Percentiles rank a stretch among this genome's conserved stretches.
Evolutionary conservation across 2,797 vertebrate species (phyloP).

Genomic region (Schizopygopsis pylzovi): DNA sequence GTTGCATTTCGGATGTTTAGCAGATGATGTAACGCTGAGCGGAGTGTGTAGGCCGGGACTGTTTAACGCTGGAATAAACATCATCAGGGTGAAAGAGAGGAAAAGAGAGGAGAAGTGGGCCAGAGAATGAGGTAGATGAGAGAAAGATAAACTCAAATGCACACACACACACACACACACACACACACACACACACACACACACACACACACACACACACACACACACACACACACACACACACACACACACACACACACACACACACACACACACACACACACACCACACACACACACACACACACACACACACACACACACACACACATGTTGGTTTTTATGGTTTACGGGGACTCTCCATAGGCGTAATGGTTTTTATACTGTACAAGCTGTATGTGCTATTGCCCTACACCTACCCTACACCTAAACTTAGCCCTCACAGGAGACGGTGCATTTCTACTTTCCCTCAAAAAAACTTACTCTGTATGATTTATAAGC

Average conservation of each 20-base stretch:
- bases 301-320: neutral
- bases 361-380: no score
- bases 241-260: neutral
- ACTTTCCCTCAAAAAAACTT: no score
- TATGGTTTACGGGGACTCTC: no score
- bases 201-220: no score
- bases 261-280: neutral
- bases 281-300: neutral
- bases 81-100: constrained; percentile 11
- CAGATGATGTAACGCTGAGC: constrained; percentile 20
- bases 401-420: no score
- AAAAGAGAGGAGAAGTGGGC: neutral
- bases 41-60: neutral
- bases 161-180: no score
- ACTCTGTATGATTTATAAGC: no score
- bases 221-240: neutral
- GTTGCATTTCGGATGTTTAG: constrained; percentile 13
- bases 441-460: no score
- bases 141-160: neutral
- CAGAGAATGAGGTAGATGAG: constrained; percentile 5
- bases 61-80: constrained; percentile 36
- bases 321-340: neutral
- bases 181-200: no score
- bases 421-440: no score
- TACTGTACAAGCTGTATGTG: no score